A percentile compares a stretch with the other conserved stretches of the same genome.
Evolutionary conservation across 2,113 vertebrate species (phyloP).

Genomic region (Neogobius melanostomus): DNA sequence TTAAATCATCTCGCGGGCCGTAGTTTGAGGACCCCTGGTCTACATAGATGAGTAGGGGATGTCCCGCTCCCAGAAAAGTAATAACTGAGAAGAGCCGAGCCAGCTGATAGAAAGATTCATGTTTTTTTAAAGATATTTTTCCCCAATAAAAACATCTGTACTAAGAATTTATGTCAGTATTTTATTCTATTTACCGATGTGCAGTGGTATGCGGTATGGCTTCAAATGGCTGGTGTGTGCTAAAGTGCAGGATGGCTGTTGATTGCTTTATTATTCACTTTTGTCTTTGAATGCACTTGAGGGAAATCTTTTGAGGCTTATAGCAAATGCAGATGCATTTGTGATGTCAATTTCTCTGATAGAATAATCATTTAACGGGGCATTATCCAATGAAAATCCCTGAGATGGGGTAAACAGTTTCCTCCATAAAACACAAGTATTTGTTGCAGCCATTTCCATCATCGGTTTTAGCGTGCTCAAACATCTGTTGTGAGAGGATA

Average conservation of each 20-base stretch:
- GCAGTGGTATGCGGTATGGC: too few relatives aligned
- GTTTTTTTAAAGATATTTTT: too few relatives aligned
- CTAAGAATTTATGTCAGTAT: too few relatives aligned
- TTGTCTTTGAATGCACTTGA: background rate
- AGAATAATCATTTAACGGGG: background rate
- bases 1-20: too few relatives aligned
- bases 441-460: background rate
- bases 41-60: too few relatives aligned
- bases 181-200: too few relatives aligned
- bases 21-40: too few relatives aligned
- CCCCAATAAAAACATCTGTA: too few relatives aligned
- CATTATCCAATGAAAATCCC: background rate
- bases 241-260: background rate
- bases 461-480: background rate
- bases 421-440: background rate
- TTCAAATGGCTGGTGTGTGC: too few relatives aligned
- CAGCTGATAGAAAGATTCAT: too few relatives aligned
- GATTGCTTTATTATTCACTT: background rate
- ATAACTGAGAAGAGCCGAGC: too few relatives aligned
- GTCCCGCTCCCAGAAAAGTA: too few relatives aligned
- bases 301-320: background rate
- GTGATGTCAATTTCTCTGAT: background rate
- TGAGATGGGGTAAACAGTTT: background rate
- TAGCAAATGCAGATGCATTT: background rate
- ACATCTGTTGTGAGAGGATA: constrained; percentile 12